Evolutionary conservation across 2,113 vertebrate species (phyloP).

Genomic region (Marcusenius ussheri): DNA sequence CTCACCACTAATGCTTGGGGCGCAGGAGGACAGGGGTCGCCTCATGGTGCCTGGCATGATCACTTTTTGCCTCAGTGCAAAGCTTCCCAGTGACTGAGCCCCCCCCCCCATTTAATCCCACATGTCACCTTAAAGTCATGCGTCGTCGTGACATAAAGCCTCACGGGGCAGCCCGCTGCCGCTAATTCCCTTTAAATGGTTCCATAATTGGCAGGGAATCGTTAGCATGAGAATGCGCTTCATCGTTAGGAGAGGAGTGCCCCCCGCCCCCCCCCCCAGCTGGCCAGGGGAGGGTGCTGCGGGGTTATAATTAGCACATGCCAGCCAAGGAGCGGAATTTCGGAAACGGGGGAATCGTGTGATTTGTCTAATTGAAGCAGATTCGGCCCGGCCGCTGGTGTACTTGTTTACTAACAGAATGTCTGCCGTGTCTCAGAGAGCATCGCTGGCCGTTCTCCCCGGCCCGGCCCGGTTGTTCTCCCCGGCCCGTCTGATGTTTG

Average conservation of each 20-base stretch:
- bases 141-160: neutral
- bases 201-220: slow-evolving; percentile 17
- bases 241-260: neutral
- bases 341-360: slow-evolving; percentile 27
- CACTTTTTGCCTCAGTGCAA: neutral
- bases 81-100: neutral
- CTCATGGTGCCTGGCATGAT: neutral
- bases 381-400: slow-evolving; percentile 35
- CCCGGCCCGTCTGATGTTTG: slow-evolving; percentile 39
- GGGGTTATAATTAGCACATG: slow-evolving; percentile 9
- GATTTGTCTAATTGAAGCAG: slow-evolving; percentile 47
- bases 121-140: neutral
- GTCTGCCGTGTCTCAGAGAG: slow-evolving; percentile 28
- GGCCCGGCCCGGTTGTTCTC: slow-evolving; percentile 15
- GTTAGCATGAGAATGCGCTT: neutral
- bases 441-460: neutral
- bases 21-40: neutral
- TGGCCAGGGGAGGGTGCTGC: neutral
- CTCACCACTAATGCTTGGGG: neutral
- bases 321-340: neutral
- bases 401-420: slow-evolving; percentile 46
- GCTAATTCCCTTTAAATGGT: slow-evolving; percentile 21
- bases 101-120: neutral
- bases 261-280: neutral
- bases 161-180: neutral